Evolutionary conservation across 2,888 invertebrate genomes (phyloP).

Genomic region (Pristionchus fissidentatus): DNA sequence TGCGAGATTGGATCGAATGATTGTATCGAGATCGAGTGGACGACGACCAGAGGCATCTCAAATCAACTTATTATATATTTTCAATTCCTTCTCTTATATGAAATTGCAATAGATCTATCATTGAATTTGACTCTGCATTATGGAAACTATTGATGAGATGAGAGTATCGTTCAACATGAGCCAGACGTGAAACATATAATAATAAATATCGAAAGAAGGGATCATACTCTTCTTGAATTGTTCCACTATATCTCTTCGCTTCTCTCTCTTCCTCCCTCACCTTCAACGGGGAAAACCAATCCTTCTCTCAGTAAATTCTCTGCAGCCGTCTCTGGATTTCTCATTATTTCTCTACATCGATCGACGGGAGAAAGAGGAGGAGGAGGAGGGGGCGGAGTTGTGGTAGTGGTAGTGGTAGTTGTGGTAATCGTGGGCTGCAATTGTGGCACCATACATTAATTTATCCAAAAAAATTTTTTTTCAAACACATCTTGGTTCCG

Average conservation of each 20-base stretch:
- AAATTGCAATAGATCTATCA: too few relatives aligned
- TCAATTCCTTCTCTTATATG: not conserved
- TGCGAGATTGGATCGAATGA: conserved; percentile 72
- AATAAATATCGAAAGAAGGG: too few relatives aligned
- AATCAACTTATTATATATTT: not conserved
- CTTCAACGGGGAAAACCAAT: conserved; percentile 66
- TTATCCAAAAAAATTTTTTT: not conserved
- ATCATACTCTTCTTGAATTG: too few relatives aligned
- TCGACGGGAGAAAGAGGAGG: conserved; percentile 3
- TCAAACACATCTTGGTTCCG: not conserved
- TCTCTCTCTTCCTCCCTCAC: too few relatives aligned
- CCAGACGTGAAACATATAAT: not conserved
- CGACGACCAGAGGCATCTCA: conserved; percentile 62
- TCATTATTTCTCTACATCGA: conserved; percentile 60
- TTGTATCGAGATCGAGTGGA: conserved; percentile 64
- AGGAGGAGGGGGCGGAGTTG: conserved; percentile 43
- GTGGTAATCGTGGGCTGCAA: conserved; percentile 20
- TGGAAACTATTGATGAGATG: not conserved
- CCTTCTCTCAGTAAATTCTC: conserved; percentile 70
- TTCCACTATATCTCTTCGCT: too few relatives aligned
- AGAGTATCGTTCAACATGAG: not conserved
- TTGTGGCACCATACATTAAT: not conserved
- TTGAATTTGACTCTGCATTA: too few relatives aligned
- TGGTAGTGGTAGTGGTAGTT: not conserved
- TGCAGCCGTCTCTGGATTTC: conserved; percentile 69